Evolutionary conservation across 1,140 invertebrate genomes (phyloP).

Genomic region (Leptopilina boulardi): DNA sequence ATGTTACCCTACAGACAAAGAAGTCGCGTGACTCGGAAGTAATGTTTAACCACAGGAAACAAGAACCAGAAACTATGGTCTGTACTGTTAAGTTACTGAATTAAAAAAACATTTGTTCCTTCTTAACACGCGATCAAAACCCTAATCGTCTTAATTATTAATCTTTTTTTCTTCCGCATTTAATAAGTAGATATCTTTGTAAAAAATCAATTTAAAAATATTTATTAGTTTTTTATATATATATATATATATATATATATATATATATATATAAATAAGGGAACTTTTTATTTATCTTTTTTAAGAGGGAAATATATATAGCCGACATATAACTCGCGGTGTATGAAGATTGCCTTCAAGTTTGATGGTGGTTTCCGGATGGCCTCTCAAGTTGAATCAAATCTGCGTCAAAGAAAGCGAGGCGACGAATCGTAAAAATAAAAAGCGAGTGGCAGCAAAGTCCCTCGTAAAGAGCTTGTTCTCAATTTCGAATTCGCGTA

Average conservation of each 20-base stretch:
- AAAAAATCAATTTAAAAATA: too few species aligned
- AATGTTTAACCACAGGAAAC: background rate
- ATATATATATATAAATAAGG: too few species aligned
- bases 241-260: too few species aligned
- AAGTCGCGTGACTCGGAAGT: conserved; percentile 14
- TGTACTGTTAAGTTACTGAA: background rate
- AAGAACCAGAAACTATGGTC: background rate
- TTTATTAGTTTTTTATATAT: too few species aligned
- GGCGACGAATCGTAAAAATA: conserved; percentile 63
- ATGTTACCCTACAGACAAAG: background rate
- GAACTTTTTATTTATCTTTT: background rate
- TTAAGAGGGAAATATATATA: background rate
- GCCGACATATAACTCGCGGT: background rate
- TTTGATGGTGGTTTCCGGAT: conserved; percentile 37
- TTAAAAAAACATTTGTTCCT: background rate
- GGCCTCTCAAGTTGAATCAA: conserved; percentile 60
- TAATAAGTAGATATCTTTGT: too few species aligned
- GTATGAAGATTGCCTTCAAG: conserved; percentile 8
- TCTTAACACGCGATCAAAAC: background rate
- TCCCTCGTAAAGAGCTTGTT: conserved; percentile 56
- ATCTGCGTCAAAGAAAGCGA: conserved; percentile 56
- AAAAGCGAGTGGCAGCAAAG: conserved; percentile 49
- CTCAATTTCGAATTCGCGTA: conserved; percentile 26
- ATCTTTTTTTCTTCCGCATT: too few species aligned
- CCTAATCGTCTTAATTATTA: background rate